Evolutionary conservation across 2,113 vertebrate species (phyloP), one percentile per base, ranked within the genome.

Genomic region (Rhinopomastus cyanomelas): DNA sequence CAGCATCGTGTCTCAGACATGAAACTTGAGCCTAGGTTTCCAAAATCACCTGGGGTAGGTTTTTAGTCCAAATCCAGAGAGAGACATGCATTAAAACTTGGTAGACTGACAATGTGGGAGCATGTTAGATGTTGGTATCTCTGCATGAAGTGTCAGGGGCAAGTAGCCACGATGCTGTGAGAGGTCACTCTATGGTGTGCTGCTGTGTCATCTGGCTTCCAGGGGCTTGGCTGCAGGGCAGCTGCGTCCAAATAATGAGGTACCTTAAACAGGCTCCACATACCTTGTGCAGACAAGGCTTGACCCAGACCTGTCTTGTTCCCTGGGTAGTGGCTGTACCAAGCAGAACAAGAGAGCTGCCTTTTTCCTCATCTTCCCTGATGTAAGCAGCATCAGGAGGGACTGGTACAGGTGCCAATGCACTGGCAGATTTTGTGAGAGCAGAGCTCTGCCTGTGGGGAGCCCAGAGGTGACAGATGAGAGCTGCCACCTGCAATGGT

Each of bases 121-220:
- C 5, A 8, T 2, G 10, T 16, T 29, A 52, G 26, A 9, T 5
- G 2, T 21, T 4, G 5, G 22, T 10, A 74, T 48, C 42, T 30
- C 36, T 2, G 27, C 4, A 2, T 2, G 65, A 16, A 62, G 52
- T 1, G 1, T 1, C 1, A 2, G 46, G 57, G 66, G 12, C 18
- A 19, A 44, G 62, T 36, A 30, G 75, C 81, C 7, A 1, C 6
- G 23, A 30, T 22, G 60, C 65, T 20, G 48, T 6, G 30, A 10
- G 44, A 8, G 66, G 18, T 74, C 7, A 3, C 42, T 26, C 34
- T 55, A 0, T 5, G 15, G 20, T 3, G 36, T 5, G 42, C 36
- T 12, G 69, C 55, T 6, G 0, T 6, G 39, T 12, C 1, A 4
- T 20, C 39, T 12, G 42, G 18, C 26, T 83, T 9, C 59, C 60